These are phyloP conservation scores for Lasioglossum vierecki DNA, from an alignment of 2,888 invertebrate species.

Conservation along the genomic window DNA sequence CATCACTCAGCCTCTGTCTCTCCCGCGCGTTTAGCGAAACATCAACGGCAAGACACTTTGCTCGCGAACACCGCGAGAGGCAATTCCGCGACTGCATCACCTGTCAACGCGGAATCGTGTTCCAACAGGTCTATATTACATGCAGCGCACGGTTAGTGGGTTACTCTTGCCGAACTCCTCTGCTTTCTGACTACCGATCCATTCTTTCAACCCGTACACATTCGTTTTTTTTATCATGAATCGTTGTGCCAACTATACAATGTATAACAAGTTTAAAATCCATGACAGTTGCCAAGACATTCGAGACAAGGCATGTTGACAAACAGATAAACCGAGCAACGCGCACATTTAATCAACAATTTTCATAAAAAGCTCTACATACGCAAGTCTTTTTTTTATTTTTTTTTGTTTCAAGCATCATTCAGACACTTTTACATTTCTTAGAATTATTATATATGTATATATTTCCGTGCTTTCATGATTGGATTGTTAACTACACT, in stretches of 20 bases:
- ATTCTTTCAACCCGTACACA: background rate
- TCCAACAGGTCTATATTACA: conserved; percentile 76
- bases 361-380: too few species aligned
- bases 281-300: too few species aligned
- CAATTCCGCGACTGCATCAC: conserved; percentile 79
- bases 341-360: too few species aligned
- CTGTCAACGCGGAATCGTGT: conserved; percentile 77
- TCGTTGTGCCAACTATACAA: background rate
- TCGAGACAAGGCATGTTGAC: too few species aligned
- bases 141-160: conserved; percentile 46
- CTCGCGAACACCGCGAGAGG: conserved; percentile 67
- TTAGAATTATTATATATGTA: too few species aligned
- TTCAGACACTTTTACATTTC: too few species aligned
- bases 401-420: too few species aligned
- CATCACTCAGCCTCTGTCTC: conserved; percentile 4
- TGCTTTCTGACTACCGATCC: background rate
- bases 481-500: too few species aligned
- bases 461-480: too few species aligned
- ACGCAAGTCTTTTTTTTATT: too few species aligned
- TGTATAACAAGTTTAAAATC: too few species aligned
- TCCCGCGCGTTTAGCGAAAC: conserved; percentile 42
- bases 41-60: conserved; percentile 69
- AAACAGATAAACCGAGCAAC: too few species aligned
- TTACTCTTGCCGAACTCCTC: conserved; percentile 1
- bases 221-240: background rate